Base-by-base conservation (phyloP, 2,113 vertebrate genomes). In the Elephantulus edwardii region DNA sequence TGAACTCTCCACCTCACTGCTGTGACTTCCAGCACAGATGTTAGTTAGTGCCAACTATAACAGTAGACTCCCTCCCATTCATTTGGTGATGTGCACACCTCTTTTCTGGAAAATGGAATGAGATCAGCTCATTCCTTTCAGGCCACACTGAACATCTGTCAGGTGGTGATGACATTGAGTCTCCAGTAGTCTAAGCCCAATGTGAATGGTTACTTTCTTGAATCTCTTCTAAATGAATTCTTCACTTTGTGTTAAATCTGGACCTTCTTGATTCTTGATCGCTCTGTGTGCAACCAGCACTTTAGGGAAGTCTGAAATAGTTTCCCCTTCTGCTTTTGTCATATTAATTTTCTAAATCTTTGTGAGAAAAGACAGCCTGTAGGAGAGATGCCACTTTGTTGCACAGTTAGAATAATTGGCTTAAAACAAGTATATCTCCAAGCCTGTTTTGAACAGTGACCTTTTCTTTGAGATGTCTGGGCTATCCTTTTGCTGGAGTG, bases 41-140 rank as follows among this genome's bases (percentile, higher is more conserved):
- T 58, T 92, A 44, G 44, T 82, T 46, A 83, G 62, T 60, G 56
- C 58, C 70, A 84, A 13, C 44, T 44, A 0, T 35, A 68, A 58
- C 30, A 60, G 72, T 38, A 48, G 74, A 50, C 8, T 20, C 54
- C 6, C 28, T 38, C 9, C 7, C n/a, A 68, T 75, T 83, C 48
- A 4, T 86, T 92, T 72, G 42, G 72, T 19, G 28, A 62, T 79
- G 22, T 71, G 46, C 64, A 79, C 46, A 88, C 35, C 82, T 91
- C 70, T 66, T 91, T 42, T 77, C 82, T 40, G 46, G 85, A 58
- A 76, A 42, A 58, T 79, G 58, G 56, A 92, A 66, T 54, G 19
- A 90, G 60, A 79, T 33, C 40, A 91, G 20, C 42, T 88, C 52
- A 19, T 83, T 89, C 93, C 75, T 82, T 89, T 92, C 64, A 54